These are phyloP conservation scores for Cotesia typhae DNA, from an alignment of 1,140 invertebrate genomes.

Conservation along the genomic window DNA sequence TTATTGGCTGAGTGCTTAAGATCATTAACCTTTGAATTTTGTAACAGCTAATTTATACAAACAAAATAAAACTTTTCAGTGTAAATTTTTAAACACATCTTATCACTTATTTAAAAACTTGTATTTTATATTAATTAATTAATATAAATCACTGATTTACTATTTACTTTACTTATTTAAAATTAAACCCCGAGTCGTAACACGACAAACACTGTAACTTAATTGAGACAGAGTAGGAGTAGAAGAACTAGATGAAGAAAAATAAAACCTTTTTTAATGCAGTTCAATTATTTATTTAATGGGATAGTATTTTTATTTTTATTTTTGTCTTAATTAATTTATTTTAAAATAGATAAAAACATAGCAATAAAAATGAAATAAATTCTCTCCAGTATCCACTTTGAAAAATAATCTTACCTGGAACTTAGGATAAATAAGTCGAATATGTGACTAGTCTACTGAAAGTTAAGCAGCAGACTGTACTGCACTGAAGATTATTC, in stretches of 20 bases:
- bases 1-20: no score
- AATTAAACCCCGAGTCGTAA: background rate
- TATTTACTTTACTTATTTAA: background rate
- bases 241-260: slow-evolving; percentile 20
- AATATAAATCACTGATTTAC: slow-evolving; percentile 2
- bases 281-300: background rate
- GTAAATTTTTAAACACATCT: no score
- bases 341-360: background rate
- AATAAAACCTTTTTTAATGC: no score
- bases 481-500: slow-evolving; percentile 48
- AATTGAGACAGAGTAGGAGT: slow-evolving; percentile 2
- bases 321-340: no score
- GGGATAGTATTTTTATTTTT: no score
- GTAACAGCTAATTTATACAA: no score
- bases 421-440: slow-evolving; percentile 33
- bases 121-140: background rate
- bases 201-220: slow-evolving; percentile 19
- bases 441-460: slow-evolving; percentile 66
- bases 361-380: background rate
- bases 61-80: no score
- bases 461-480: slow-evolving; percentile 68
- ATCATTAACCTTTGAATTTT: no score
- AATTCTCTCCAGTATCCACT: slow-evolving; percentile 22
- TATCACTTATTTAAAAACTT: no score
- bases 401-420: slow-evolving; percentile 53